phyloP scores from a whole-genome alignment of 92 coral and sea anemone genomes.

The Phenganax subtilis region DNA sequence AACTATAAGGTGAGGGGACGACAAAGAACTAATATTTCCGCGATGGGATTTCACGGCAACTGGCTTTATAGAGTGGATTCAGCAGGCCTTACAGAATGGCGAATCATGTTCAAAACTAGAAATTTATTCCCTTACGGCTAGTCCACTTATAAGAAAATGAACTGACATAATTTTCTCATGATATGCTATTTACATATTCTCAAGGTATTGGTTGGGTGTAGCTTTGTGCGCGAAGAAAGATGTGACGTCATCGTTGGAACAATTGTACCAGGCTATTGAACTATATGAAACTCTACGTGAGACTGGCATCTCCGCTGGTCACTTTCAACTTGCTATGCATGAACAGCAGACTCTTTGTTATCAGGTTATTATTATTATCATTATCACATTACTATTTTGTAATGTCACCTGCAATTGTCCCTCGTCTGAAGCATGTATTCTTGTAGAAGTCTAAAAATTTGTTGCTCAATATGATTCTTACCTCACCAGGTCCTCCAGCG shows the following conservation, averaged over 20 bases:
- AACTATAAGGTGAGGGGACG: slow-evolving; percentile 19
- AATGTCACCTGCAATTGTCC: too few species aligned
- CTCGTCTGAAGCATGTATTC: too few species aligned
- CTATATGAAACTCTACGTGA: slow-evolving; percentile 79
- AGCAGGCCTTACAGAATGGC: too few species aligned
- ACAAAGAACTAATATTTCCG: too few species aligned
- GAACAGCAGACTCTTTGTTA: slow-evolving; percentile 88
- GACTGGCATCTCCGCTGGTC: slow-evolving; percentile 76
- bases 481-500: slow-evolving; percentile 71
- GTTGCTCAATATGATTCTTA: background rate
- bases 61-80: too few species aligned
- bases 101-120: too few species aligned
- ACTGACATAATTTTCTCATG: too few species aligned
- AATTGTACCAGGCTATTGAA: slow-evolving; percentile 74
- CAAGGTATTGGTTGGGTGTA: slow-evolving; percentile 82
- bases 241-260: slow-evolving; percentile 69
- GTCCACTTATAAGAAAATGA: too few species aligned
- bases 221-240: slow-evolving; percentile 75
- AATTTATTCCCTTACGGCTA: too few species aligned
- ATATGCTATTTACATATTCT: background rate
- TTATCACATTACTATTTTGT: too few species aligned
- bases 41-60: too few species aligned
- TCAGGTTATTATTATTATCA: background rate
- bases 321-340: slow-evolving; percentile 74
- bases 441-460: too few species aligned